phyloP scores from a whole-genome alignment of 2,113 vertebrate genomes.

The Forbesichthys papilliferus region DNA sequence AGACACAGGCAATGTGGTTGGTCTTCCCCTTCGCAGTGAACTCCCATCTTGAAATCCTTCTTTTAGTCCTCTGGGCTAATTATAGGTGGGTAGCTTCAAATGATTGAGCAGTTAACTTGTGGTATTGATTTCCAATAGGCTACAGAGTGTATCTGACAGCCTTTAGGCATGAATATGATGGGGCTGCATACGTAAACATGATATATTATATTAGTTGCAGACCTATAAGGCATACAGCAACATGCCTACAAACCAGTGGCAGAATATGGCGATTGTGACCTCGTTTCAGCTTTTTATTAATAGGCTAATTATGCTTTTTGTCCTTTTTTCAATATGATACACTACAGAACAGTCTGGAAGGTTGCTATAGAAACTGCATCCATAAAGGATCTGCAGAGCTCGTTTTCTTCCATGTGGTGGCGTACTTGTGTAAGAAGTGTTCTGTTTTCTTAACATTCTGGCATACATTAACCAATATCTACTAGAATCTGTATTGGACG shows the following conservation, averaged over 20 bases:
- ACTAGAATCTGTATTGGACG: too few species aligned
- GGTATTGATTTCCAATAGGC: not conserved
- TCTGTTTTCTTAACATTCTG: not conserved
- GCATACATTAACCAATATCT: not conserved
- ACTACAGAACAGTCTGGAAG: slow-evolving; percentile 78
- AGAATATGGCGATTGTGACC: slow-evolving; percentile 53
- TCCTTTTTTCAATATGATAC: slow-evolving; percentile 42
- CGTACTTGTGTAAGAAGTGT: slow-evolving; percentile 62
- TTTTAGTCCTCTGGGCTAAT: not conserved
- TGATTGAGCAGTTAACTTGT: not conserved
- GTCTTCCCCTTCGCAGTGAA: slow-evolving; percentile 10
- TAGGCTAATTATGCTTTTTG: not conserved
- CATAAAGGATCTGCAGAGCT: slow-evolving; percentile 53
- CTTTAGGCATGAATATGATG: not conserved
- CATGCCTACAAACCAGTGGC: not conserved
- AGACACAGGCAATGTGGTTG: slow-evolving; percentile 14
- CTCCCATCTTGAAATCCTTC: slow-evolving; percentile 8
- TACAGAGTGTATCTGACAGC: not conserved
- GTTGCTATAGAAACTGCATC: slow-evolving; percentile 90
- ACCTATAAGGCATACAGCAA: not conserved
- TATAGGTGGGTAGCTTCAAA: not conserved
- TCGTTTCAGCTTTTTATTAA: slow-evolving; percentile 10
- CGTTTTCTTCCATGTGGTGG: slow-evolving; percentile 57
- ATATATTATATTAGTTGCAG: too few species aligned
- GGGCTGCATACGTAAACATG: not conserved